These are phyloP conservation scores for Cepphus grylle DNA, from an alignment of 2,113 vertebrate species.

Conservation along the genomic window DNA sequence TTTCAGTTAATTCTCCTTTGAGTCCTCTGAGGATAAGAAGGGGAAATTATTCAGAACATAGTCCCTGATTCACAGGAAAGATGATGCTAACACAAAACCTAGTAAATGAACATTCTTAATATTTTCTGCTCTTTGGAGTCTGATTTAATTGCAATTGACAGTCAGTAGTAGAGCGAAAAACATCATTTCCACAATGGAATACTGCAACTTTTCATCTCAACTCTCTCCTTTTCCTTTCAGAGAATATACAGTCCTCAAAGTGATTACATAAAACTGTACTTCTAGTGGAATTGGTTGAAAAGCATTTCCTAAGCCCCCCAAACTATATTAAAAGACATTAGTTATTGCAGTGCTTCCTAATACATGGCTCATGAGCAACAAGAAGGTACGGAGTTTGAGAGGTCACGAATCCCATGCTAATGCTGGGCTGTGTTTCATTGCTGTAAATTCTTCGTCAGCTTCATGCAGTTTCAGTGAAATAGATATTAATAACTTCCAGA, in stretches of 20 bases:
- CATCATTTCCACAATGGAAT: background rate
- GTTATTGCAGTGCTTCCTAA: background rate
- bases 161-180: background rate
- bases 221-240: background rate
- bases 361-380: background rate
- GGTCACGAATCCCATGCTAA: background rate
- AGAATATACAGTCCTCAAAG: background rate
- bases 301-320: background rate
- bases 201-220: background rate
- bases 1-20: conserved; percentile 33
- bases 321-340: background rate
- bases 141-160: conserved; percentile 20
- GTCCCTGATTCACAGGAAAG: background rate
- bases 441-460: background rate
- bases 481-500: background rate
- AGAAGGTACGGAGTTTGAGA: background rate
- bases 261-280: background rate
- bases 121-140: background rate
- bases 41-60: conserved; percentile 17
- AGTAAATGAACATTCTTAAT: background rate
- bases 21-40: background rate
- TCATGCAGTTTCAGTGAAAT: background rate
- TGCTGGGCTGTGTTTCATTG: background rate
- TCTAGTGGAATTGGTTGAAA: background rate
- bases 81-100: background rate